Conservation (phyloP, 2,888 invertebrate genomes). For the Drosophila antonietae region DNA sequence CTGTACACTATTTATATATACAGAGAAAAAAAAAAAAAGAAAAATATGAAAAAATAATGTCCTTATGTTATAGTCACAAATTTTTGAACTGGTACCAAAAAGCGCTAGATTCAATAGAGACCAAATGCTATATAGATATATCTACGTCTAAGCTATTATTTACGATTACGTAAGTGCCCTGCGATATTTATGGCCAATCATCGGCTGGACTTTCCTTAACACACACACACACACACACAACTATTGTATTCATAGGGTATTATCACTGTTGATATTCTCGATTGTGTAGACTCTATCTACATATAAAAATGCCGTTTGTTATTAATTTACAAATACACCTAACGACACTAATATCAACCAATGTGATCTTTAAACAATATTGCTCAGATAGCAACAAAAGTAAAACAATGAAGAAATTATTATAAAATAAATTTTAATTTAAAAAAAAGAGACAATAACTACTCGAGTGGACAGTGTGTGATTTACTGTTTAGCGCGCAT, state of each 20-base stretch:
- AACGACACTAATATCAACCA: slow-evolving; percentile 41
- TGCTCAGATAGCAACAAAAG: slow-evolving; percentile 29
- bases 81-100: slow-evolving; percentile 69
- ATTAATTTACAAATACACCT: slow-evolving; percentile 69
- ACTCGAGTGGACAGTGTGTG: slow-evolving; percentile 41
- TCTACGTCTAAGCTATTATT: slow-evolving; percentile 21
- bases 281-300: slow-evolving; percentile 26
- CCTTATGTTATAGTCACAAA: slow-evolving; percentile 42
- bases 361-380: slow-evolving; percentile 50
- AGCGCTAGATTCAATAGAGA: slow-evolving; percentile 51
- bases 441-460: not conserved
- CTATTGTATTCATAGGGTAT: slow-evolving; percentile 30
- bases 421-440: slow-evolving; percentile 15
- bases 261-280: slow-evolving; percentile 67
- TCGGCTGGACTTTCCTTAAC: slow-evolving; percentile 48
- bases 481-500: slow-evolving; percentile 47
- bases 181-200: slow-evolving; percentile 68
- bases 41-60: slow-evolving; percentile 3
- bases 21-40: slow-evolving; percentile 11
- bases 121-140: slow-evolving; percentile 36
- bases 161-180: slow-evolving; percentile 55
- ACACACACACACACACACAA: not conserved
- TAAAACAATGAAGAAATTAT: slow-evolving; percentile 8
- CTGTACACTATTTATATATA: slow-evolving; percentile 39
- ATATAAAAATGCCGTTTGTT: slow-evolving; percentile 54